A percentile compares a stretch with the other conserved stretches of the same genome.
phyloP scores from a whole-genome alignment of 2,888 invertebrate genomes.

The Habrosyne pyritoides region DNA sequence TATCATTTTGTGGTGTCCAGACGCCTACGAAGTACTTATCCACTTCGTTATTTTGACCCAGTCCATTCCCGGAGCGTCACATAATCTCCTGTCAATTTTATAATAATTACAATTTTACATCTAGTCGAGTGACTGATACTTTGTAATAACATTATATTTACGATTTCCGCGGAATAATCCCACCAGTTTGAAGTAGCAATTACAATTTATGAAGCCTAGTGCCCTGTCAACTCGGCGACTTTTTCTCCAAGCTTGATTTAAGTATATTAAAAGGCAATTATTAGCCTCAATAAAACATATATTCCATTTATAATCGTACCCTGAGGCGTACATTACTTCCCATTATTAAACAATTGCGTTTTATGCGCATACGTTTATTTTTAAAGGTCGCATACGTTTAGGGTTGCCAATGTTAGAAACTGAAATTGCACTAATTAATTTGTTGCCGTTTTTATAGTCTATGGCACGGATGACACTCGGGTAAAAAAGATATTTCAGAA shows the following conservation, averaged over 20 bases:
- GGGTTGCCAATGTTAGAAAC: not conserved
- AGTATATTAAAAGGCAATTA: conserved; percentile 67
- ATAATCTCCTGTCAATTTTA: not conserved
- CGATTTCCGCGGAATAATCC: not conserved
- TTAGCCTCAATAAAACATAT: conserved; percentile 58
- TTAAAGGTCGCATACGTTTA: conserved; percentile 15
- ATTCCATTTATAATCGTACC: conserved; percentile 52
- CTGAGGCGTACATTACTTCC: conserved; percentile 38
- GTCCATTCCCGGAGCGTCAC: not conserved
- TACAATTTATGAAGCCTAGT: not conserved
- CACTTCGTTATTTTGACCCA: too few relatives aligned
- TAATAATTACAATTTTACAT: too few relatives aligned
- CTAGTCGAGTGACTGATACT: not conserved
- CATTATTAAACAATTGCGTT: conserved; percentile 34
- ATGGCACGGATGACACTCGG: too few relatives aligned
- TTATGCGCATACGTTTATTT: conserved; percentile 31
- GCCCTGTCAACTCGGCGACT: not conserved
- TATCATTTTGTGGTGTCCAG: too few relatives aligned
- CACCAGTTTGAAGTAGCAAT: not conserved
- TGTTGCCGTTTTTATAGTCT: too few relatives aligned
- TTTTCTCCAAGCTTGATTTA: conserved; percentile 36
- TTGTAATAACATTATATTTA: not conserved
- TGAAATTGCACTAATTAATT: not conserved
- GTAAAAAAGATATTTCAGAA: too few relatives aligned
- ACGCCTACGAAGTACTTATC: too few relatives aligned